Evolutionary conservation across 2,797 vertebrate species (phyloP).

Genomic region (Sebastes melanostomus): DNA sequence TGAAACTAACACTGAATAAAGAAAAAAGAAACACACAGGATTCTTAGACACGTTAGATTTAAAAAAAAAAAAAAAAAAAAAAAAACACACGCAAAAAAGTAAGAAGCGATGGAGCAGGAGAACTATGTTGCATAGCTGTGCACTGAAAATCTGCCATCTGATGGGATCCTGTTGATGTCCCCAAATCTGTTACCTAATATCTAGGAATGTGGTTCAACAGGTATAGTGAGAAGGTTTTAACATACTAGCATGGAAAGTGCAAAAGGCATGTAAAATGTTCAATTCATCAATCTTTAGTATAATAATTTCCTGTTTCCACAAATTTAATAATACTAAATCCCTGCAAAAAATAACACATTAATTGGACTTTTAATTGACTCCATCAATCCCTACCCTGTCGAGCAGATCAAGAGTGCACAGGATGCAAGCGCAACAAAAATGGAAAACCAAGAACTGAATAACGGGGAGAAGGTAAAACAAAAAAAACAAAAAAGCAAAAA

Average conservation of each 20-base stretch:
- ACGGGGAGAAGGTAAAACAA: conserved; percentile 34
- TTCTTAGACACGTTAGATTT: conserved; percentile 46
- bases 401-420: conserved; percentile 91
- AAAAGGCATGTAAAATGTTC: background rate
- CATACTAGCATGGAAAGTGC: background rate
- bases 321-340: background rate
- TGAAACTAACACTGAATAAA: conserved; percentile 29
- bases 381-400: background rate
- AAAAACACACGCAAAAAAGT: conserved; percentile 61
- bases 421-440: conserved; percentile 83
- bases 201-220: background rate
- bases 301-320: background rate
- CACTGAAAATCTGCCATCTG: conserved; percentile 74
- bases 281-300: background rate
- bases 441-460: conserved; percentile 71
- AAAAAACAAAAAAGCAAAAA: conserved; percentile 43
- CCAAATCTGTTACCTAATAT: background rate
- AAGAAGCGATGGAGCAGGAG: conserved; percentile 79
- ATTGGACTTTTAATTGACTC: background rate
- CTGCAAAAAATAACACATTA: background rate
- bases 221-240: background rate
- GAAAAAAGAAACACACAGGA: conserved; percentile 63
- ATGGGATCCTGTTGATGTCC: background rate
- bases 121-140: conserved; percentile 80
- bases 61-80: conserved; percentile 3